phyloP scores from a whole-genome alignment of 2,797 vertebrate genomes.

The Lagocephalus sceleratus region DNA sequence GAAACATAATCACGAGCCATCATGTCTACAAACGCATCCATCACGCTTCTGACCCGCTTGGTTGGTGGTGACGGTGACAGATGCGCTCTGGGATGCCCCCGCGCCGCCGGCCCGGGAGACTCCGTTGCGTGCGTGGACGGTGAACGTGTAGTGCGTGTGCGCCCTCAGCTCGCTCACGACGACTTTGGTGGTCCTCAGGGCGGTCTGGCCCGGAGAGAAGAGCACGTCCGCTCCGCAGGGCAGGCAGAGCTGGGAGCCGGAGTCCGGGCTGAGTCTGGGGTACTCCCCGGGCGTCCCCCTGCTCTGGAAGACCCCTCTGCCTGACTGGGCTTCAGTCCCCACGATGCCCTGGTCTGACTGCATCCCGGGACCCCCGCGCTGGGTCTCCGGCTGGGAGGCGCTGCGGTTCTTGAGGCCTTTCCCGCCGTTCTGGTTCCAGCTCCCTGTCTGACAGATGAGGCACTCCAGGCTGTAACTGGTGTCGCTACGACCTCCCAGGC shows the following conservation, averaged over 20 bases:
- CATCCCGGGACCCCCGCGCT: constrained; percentile 47
- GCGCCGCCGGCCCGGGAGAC: constrained; percentile 85
- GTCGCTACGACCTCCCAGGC: constrained; percentile 83
- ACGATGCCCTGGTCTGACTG: constrained; percentile 70
- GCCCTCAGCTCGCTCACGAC: constrained; percentile 95
- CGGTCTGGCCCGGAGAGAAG: constrained; percentile 86
- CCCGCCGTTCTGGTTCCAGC: constrained; percentile 25
- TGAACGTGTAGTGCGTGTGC: constrained; percentile 96
- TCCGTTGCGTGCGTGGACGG: constrained; percentile 90
- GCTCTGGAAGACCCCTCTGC: constrained; percentile 53
- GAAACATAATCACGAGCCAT: constrained; percentile 54
- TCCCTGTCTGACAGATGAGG: constrained; percentile 72
- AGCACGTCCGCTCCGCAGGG: constrained; percentile 87
- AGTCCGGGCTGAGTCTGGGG: constrained; percentile 41
- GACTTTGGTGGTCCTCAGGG: constrained; percentile 83
- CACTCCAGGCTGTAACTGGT: constrained; percentile 88
- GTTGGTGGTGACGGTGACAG: constrained; percentile 96
- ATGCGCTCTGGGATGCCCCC: constrained; percentile 86
- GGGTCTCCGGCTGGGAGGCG: constrained; percentile 36
- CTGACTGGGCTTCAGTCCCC: constrained; percentile 49
- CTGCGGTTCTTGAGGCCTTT: constrained; percentile 52
- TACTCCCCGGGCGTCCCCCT: constrained; percentile 32
- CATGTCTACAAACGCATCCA: constrained; percentile 18
- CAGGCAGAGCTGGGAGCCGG: constrained; percentile 80
- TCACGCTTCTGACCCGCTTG: constrained; percentile 86